Evolutionary conservation across 2,888 invertebrate species (phyloP).

Genomic region (Pheosia tremula): DNA sequence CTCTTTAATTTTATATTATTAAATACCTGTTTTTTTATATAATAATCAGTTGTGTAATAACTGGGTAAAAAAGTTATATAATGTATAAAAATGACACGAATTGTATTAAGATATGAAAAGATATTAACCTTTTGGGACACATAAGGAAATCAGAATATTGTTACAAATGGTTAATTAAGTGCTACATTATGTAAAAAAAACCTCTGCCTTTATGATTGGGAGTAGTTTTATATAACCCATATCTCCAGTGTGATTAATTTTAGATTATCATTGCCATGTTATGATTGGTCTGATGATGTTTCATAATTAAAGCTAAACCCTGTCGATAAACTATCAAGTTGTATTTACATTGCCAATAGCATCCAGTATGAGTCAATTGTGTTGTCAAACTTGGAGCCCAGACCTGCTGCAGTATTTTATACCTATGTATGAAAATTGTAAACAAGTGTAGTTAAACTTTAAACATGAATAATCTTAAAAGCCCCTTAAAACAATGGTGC

Average conservation of each 20-base stretch:
- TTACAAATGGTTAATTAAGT: neutral
- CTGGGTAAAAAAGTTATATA: too few species aligned
- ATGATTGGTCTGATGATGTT: neutral
- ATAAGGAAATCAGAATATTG: neutral
- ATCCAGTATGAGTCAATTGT: too few species aligned
- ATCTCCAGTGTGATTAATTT: neutral
- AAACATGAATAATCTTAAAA: neutral
- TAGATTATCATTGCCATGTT: neutral
- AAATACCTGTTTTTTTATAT: too few species aligned
- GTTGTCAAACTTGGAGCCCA: conserved; percentile 13
- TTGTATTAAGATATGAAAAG: too few species aligned
- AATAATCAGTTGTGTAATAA: too few species aligned
- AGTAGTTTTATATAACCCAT: neutral
- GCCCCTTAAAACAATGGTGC: neutral
- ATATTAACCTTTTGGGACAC: too few species aligned
- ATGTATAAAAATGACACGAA: too few species aligned
- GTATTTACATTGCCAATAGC: too few species aligned
- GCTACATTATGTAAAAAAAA: too few species aligned
- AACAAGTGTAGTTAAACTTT: conserved; percentile 32
- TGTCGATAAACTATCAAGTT: too few species aligned
- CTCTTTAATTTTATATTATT: too few species aligned
- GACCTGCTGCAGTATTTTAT: conserved; percentile 41
- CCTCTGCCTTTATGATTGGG: too few species aligned
- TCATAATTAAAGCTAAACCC: neutral
- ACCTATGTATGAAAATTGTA: conserved; percentile 28